phyloP scores from a whole-genome alignment of 2,797 vertebrate species.

The Euthynnus affinis region DNA sequence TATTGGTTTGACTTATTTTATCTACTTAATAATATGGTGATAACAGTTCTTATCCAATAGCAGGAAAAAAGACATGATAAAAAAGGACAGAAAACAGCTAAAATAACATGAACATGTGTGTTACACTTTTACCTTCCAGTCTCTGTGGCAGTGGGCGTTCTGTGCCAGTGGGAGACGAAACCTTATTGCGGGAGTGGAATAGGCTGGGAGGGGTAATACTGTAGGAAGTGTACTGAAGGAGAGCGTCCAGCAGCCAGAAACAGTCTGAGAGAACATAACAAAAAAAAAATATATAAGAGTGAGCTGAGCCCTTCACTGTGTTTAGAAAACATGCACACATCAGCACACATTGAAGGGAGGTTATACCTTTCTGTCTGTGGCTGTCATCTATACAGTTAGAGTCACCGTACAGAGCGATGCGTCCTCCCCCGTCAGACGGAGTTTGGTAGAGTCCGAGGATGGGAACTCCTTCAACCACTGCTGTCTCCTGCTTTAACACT shows the following conservation, averaged over 20 bases:
- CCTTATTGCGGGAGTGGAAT: conserved; percentile 93
- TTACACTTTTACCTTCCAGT: conserved; percentile 90
- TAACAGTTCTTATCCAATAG: no score
- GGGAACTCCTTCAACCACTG: conserved; percentile 93
- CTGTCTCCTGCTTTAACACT: conserved; percentile 96
- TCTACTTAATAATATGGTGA: no score
- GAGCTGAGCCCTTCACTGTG: no score
- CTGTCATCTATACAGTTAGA: conserved; percentile 99
- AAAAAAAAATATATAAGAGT: neutral
- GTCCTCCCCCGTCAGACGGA: conserved; percentile 92
- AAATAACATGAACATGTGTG: neutral
- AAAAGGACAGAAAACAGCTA: neutral
- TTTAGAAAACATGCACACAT: neutral
- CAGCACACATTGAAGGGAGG: no score
- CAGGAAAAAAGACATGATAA: neutral
- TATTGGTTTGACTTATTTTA: neutral
- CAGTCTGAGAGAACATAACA: conserved; percentile 87
- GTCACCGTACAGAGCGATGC: conserved; percentile 95
- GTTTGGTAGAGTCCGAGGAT: conserved; percentile 96
- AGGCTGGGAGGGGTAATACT: conserved; percentile 95
- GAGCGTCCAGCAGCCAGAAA: conserved; percentile 96
- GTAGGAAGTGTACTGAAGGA: conserved; percentile 96
- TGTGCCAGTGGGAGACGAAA: conserved; percentile 87
- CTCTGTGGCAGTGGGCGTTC: conserved; percentile 90
- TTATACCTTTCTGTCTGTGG: conserved; percentile 97